Evolutionary conservation across 2,888 invertebrate species (phyloP), one percentile per base, ranked within the genome.

Genomic region (Rotaria sp.): DNA sequence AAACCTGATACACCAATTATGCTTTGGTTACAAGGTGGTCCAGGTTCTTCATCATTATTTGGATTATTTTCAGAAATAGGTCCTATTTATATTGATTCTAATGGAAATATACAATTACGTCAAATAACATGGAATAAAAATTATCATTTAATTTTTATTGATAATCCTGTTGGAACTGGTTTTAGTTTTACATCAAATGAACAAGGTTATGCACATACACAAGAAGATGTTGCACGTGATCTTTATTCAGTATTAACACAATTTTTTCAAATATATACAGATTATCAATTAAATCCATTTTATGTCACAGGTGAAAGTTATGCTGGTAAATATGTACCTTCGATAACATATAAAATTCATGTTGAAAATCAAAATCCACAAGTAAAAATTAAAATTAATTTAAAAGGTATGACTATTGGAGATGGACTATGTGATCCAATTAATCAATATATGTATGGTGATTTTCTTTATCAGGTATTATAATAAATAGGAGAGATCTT

Each of bases 121-220:
- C 93, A 94, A 88, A 94, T 94, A 88, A 93, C 94, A 18, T 97
- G 96, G 96, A 94, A 94, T 86, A 91, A 93, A 74, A 93, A 93
- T 21, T 95, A 95, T 90, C 94, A 94, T 88, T 91, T 96, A 75
- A 93, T 97, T 86, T 97, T 95, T 90, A 94, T 97, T 86, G 96
- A 97, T 90, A 96, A 96, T 91, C 96, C 96, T 0, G 80, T 80
- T 80, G 80, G 80, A 45, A 80, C 80, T 3, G 55, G 52, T 30
- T 57, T 38, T 30, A 84, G 52, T 52, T 84, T 84, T 57, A 80
- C 80, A 80, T 15, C 0, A 15, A 45, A 80, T 45, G 80, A 80
- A 13, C 13, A 41, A 26, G 80, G 80, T 80, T 80, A 80, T 80
- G 80, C 80, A 13, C 41, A n/a, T 15, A 15, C 41, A n/a, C 80